Conservation (phyloP, 2,888 invertebrate species). For the Galerucella nymphaeae region DNA sequence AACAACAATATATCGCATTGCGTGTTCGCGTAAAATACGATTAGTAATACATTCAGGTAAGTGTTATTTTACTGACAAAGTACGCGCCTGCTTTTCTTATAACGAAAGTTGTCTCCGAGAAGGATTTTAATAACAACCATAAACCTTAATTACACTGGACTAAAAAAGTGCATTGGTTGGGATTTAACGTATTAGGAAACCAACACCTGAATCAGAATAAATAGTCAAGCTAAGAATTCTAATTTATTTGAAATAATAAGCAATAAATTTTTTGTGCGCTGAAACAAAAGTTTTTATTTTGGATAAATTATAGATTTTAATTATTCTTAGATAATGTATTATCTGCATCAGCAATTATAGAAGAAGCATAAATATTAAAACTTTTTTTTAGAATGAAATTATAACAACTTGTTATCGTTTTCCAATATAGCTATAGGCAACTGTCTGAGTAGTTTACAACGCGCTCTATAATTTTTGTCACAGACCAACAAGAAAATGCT, state of each 20-base stretch:
- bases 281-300: not conserved
- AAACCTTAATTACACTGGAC: conserved; percentile 24
- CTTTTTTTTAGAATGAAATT: conserved; percentile 4
- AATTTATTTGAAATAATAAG: no score
- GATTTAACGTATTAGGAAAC: conserved; percentile 23
- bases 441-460: conserved; percentile 5
- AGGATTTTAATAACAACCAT: conserved; percentile 21
- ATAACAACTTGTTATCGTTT: conserved; percentile 11
- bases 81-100: conserved; percentile 6
- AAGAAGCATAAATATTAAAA: conserved; percentile 12
- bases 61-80: not conserved
- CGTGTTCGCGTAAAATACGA: not conserved
- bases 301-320: conserved; percentile 17
- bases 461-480: not conserved
- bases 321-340: conserved; percentile 23
- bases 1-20: not conserved
- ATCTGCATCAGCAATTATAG: conserved; percentile 22
- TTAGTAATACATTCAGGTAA: not conserved
- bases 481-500: not conserved
- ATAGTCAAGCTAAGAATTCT: no score
- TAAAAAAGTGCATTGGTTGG: conserved; percentile 22
- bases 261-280: not conserved
- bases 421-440: conserved; percentile 19
- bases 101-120: conserved; percentile 28
- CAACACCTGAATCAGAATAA: not conserved